These are phyloP conservation scores for rabbit (Oryctolagus cuniculus) DNA, from an alignment of 2,113 vertebrate species.

Conservation along the genomic window DNA sequence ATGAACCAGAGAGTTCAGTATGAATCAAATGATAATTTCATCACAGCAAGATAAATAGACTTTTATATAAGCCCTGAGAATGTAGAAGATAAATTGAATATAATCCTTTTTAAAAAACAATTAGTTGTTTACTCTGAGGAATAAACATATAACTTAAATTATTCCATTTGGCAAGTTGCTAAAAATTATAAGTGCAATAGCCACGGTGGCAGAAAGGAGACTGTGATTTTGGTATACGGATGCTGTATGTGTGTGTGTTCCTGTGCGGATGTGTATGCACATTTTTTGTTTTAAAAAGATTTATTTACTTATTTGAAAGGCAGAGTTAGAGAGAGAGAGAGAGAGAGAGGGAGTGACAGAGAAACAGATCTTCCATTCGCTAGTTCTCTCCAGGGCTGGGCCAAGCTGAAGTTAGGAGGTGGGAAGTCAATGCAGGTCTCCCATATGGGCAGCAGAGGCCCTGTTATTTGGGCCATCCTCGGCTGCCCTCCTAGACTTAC, in stretches of 20 bases:
- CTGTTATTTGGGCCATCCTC: no score
- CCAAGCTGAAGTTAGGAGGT: no score
- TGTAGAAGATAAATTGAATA: slow-evolving; percentile 4
- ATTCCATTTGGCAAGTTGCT: slow-evolving; percentile 16
- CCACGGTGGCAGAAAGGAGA: not conserved
- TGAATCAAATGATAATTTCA: slow-evolving; percentile 20
- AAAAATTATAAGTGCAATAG: not conserved
- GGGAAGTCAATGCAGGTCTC: no score
- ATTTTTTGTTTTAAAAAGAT: no score
- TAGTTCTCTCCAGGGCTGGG: no score
- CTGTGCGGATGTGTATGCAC: no score
- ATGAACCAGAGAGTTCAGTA: not conserved
- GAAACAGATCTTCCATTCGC: no score
- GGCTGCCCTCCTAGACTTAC: no score
- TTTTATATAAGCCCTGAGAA: slow-evolving; percentile 19
- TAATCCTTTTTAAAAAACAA: slow-evolving; percentile 14
- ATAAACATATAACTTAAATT: slow-evolving; percentile 5
- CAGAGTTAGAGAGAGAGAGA: no score
- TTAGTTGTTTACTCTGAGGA: not conserved
- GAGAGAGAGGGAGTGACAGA: no score
- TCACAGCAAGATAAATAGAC: not conserved
- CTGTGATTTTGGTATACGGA: not conserved
- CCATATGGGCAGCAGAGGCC: no score
- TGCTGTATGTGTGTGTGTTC: not conserved
- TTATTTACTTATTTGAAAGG: no score